phyloP scores from a whole-genome alignment of 1,140 invertebrate species.

The Oppia nitens region DNA sequence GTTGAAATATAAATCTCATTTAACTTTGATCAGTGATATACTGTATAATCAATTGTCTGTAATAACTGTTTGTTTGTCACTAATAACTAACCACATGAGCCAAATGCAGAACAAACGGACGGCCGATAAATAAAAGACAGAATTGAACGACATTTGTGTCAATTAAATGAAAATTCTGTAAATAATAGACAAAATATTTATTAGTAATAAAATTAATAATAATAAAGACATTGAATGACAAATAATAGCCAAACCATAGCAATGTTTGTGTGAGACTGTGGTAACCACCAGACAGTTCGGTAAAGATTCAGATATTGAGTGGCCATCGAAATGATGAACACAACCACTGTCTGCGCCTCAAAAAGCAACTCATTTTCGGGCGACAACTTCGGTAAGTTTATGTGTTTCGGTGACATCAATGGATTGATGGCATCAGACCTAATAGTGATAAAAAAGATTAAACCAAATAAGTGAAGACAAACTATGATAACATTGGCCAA shows the following conservation, averaged over 20 bases:
- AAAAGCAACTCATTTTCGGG: conserved; percentile 64
- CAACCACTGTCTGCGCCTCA: conserved; percentile 60
- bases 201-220: not conserved
- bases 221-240: no score
- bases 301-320: conserved; percentile 89
- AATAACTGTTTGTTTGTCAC: conserved; percentile 4
- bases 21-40: no score
- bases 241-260: conserved; percentile 77
- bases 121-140: conserved; percentile 54
- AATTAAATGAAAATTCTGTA: conserved; percentile 87
- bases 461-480: not conserved
- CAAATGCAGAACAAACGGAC: conserved; percentile 55
- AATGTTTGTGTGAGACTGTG: conserved; percentile 69
- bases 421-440: conserved; percentile 4
- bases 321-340: conserved; percentile 46
- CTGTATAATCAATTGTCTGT: no score
- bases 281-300: conserved; percentile 90
- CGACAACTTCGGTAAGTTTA: conserved; percentile 65
- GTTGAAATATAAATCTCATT: no score
- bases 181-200: conserved; percentile 24
- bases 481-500: not conserved
- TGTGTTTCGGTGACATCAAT: conserved; percentile 46
- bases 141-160: conserved; percentile 67
- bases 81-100: conserved; percentile 27
- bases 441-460: not conserved